Conservation (phyloP, 2,888 invertebrate genomes). For the Drymonia ruficornis region DNA sequence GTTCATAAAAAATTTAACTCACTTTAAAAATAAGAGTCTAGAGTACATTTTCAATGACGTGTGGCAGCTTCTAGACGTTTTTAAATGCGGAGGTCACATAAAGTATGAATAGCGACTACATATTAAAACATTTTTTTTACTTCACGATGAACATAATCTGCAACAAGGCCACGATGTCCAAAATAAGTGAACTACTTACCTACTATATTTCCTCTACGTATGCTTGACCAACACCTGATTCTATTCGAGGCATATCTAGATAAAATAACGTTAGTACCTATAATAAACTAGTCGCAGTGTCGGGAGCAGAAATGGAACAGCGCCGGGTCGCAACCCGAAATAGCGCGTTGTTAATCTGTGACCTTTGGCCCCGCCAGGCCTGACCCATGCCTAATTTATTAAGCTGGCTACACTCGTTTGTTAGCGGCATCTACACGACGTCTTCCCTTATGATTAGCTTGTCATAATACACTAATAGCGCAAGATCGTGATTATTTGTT, state of each 20-base stretch:
- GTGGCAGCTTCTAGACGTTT: not conserved
- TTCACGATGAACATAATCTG: not conserved
- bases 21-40: not conserved
- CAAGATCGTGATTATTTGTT: not conserved
- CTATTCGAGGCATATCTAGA: slow-evolving; percentile 32
- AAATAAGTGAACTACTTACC: too few species aligned
- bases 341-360: slow-evolving; percentile 75
- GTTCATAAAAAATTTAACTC: not conserved
- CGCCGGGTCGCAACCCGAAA: slow-evolving; percentile 70
- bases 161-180: too few species aligned
- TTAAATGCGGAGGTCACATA: not conserved
- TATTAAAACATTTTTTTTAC: not conserved
- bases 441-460: slow-evolving; percentile 35
- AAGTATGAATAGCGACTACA: not conserved
- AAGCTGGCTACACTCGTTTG: slow-evolving; percentile 57
- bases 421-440: slow-evolving; percentile 39
- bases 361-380: slow-evolving; percentile 66
- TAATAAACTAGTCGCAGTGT: slow-evolving; percentile 53
- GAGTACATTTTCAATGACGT: not conserved
- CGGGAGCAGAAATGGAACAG: slow-evolving; percentile 63
- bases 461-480: slow-evolving; percentile 28
- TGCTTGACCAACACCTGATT: too few species aligned
- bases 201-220: too few species aligned
- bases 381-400: slow-evolving; percentile 74
- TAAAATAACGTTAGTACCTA: slow-evolving; percentile 44